A percentile compares a stretch with the other conserved stretches of the same genome.
Evolutionary conservation across 1,140 invertebrate genomes (phyloP).

Genomic region (Alviniconcha marisindica): DNA sequence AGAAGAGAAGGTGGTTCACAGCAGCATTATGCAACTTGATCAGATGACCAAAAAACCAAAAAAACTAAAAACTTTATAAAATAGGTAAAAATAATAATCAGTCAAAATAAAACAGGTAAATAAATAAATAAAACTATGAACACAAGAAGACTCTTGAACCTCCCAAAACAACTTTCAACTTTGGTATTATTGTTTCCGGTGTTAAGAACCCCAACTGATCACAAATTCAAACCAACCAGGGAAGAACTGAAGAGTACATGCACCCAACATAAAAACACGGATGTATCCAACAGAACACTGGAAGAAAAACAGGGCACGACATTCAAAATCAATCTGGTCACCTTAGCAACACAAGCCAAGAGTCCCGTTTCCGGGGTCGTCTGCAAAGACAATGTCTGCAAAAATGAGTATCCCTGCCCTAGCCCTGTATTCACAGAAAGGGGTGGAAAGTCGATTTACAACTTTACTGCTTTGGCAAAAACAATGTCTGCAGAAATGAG

Average conservation of each 20-base stretch:
- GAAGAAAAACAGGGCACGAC: background rate
- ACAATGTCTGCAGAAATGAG: constrained; percentile 2
- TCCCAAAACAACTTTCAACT: no score
- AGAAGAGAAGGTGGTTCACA: no score
- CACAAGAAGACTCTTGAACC: no score
- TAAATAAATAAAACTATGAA: background rate
- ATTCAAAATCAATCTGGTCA: background rate
- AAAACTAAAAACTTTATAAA: background rate
- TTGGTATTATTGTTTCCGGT: no score
- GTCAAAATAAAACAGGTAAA: no score
- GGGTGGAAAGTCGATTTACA: no score
- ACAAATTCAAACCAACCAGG: background rate
- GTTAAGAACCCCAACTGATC: no score
- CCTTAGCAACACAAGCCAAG: constrained; percentile 38
- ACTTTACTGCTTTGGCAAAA: no score
- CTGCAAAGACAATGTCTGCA: constrained; percentile 32
- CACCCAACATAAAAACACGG: background rate
- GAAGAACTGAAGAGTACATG: background rate
- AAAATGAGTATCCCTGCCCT: no score
- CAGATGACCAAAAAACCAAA: background rate
- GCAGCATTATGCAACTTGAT: no score
- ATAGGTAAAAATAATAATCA: background rate
- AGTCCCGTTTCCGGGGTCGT: constrained; percentile 27
- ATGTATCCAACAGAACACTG: background rate
- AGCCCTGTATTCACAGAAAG: no score